Percentiles rank a stretch among this genome's conserved stretches.
These are phyloP conservation scores for Electrophaes corylata DNA, from an alignment of 2,888 invertebrate genomes.

Conservation along the genomic window DNA sequence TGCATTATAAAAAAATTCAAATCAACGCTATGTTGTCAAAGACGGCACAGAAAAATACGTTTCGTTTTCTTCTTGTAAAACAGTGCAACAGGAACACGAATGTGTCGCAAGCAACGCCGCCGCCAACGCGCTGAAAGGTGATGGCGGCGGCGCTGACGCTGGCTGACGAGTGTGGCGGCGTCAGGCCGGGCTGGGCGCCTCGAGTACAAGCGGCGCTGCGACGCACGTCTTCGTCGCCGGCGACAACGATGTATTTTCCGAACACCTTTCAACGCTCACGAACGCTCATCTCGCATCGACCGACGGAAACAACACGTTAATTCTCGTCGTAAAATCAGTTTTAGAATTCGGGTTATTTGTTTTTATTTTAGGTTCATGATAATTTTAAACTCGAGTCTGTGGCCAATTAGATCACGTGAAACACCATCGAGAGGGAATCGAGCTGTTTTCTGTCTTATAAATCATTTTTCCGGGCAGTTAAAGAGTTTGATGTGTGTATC, in stretches of 20 bases:
- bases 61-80: constrained; percentile 27
- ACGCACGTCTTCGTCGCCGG: constrained; percentile 43
- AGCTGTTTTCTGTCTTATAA: constrained; percentile 21
- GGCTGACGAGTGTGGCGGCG: constrained; percentile 47
- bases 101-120: constrained; percentile 57
- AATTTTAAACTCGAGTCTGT: constrained; percentile 78
- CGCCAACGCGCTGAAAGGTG: constrained; percentile 52
- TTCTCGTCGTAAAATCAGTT: constrained; percentile 84
- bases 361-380: constrained; percentile 82
- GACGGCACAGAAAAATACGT: constrained; percentile 21
- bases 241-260: constrained; percentile 75
- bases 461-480: constrained; percentile 17
- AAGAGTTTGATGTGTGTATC: constrained; percentile 2
- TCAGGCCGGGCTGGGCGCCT: constrained; percentile 42
- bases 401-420: constrained; percentile 80
- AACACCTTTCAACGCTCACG: constrained; percentile 83
- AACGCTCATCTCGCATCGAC: constrained; percentile 81
- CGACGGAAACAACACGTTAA: constrained; percentile 84
- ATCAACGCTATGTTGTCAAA: not conserved
- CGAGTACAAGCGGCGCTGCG: no score
- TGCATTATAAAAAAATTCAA: not conserved
- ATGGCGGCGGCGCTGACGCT: constrained; percentile 48
- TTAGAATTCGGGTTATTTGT: constrained; percentile 84
- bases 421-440: constrained; percentile 50
- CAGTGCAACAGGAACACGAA: constrained; percentile 47